phyloP scores from a whole-genome alignment of 2,113 vertebrate genomes.

The Aleadryas rufinucha region DNA sequence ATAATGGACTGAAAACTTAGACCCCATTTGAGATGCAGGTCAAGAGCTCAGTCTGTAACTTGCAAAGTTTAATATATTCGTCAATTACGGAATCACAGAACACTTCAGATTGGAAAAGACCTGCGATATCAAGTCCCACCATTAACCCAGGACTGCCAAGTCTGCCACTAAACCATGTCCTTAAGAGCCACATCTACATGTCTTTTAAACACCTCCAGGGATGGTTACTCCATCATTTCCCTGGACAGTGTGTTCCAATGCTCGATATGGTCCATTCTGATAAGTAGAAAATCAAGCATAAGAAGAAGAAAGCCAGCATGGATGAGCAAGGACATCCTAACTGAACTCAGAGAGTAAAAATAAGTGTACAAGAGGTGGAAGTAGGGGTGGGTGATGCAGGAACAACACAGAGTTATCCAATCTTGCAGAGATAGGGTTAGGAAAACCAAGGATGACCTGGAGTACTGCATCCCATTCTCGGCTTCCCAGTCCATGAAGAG shows the following conservation, averaged over 20 bases:
- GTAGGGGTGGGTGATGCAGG: too few relatives aligned
- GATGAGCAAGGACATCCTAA: neutral
- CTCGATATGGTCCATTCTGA: neutral
- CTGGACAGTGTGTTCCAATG: rapidly evolving
- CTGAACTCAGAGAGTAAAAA: neutral
- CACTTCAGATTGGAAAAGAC: neutral
- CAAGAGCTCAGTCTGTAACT: neutral
- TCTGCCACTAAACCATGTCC: neutral
- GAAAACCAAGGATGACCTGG: neutral
- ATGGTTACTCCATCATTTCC: neutral
- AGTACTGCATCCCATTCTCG: neutral
- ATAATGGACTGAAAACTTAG: neutral
- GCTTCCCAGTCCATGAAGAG: neutral
- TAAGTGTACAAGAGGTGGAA: neutral
- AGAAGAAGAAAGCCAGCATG: neutral
- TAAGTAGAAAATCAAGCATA: neutral
- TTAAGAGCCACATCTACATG: neutral
- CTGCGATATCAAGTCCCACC: neutral
- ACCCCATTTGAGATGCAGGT: neutral
- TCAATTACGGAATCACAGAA: neutral
- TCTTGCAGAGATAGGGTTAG: neutral
- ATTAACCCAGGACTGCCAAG: neutral
- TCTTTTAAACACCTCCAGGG: neutral
- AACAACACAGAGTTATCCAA: neutral
- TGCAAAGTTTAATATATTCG: neutral